Evolutionary conservation across 2,797 vertebrate genomes (phyloP).

Genomic region (Amazonetta brasiliensis): DNA sequence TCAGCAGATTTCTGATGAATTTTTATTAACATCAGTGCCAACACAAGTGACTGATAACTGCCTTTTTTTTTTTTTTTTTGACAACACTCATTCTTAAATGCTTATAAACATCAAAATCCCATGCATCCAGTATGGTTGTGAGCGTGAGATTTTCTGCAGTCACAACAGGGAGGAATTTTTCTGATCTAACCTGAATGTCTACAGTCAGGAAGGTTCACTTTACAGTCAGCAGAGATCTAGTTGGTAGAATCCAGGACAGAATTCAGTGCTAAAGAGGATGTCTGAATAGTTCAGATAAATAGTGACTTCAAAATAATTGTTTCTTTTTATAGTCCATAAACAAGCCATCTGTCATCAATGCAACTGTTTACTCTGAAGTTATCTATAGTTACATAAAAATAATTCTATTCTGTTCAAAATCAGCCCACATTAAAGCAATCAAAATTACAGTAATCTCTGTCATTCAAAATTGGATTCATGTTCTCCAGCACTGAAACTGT

Average conservation of each 20-base stretch:
- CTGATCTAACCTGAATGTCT: not conserved
- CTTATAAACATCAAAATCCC: accelerated
- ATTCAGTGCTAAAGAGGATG: not conserved
- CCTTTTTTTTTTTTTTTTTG: not conserved
- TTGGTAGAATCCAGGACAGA: accelerated
- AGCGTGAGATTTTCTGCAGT: not conserved
- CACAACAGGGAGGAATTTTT: not conserved
- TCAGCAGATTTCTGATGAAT: accelerated
- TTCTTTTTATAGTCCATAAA: not conserved
- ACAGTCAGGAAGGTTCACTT: not conserved
- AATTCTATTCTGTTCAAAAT: not conserved
- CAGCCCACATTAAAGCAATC: not conserved
- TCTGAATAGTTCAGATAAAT: not conserved
- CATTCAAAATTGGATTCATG: not conserved
- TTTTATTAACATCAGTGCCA: not conserved
- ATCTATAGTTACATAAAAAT: not conserved
- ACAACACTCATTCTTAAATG: not conserved
- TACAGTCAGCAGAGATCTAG: not conserved
- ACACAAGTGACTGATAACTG: too few relatives aligned
- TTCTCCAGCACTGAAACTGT: not conserved
- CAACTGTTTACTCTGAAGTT: not conserved
- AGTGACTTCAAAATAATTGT: not conserved
- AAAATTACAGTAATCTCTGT: not conserved
- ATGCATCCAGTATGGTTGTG: accelerated
- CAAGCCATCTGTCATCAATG: not conserved